Conservation (phyloP, 2,113 vertebrate species). For the Dicentrarchus labrax region DNA sequence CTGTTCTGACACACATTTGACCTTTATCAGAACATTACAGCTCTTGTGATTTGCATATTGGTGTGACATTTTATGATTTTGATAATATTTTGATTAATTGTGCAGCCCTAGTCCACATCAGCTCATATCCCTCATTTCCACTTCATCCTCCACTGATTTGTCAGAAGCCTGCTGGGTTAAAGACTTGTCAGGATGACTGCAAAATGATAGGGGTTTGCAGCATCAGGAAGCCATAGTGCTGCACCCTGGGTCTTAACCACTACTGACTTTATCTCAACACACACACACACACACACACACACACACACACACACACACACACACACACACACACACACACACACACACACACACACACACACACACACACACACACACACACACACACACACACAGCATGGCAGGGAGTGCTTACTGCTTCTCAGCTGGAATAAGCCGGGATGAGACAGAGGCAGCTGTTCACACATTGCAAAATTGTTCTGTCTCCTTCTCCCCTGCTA, state of each 20-base stretch:
- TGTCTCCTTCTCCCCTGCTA: background rate
- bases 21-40: too few species aligned
- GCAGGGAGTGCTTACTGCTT: background rate
- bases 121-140: slow-evolving; percentile 83
- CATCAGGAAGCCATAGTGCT: slow-evolving; percentile 91
- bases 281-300: background rate
- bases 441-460: slow-evolving; percentile 11
- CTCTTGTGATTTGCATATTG: too few species aligned
- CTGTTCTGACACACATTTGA: too few species aligned
- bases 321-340: too few species aligned
- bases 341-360: background rate
- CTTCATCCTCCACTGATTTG: slow-evolving; percentile 74
- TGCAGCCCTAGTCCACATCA: background rate
- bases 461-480: background rate
- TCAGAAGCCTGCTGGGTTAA: slow-evolving; percentile 83
- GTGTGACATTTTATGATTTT: too few species aligned
- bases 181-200: slow-evolving; percentile 88
- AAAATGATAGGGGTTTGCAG: slow-evolving; percentile 90
- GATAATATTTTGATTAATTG: too few species aligned
- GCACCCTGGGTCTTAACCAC: slow-evolving; percentile 45
- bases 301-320: background rate
- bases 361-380: background rate
- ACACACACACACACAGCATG: background rate
- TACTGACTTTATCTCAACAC: background rate
- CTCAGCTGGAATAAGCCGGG: background rate